Conservation (phyloP, 2,797 vertebrate species). For the Hippocampus kuda region DNA sequence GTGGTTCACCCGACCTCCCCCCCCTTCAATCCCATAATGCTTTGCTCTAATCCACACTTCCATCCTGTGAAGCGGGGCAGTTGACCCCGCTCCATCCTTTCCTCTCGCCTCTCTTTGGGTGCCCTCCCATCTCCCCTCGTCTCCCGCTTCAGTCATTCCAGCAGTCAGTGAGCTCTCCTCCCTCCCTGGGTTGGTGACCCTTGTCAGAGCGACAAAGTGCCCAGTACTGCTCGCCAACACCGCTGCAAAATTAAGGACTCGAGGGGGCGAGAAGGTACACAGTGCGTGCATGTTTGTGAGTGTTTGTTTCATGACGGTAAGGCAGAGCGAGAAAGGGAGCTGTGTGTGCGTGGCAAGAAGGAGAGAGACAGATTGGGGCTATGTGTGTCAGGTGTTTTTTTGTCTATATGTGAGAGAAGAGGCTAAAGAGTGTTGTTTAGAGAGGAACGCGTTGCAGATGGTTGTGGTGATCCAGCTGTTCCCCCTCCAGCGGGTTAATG, state of each 20-base stretch:
- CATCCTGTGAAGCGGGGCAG: slow-evolving; percentile 31
- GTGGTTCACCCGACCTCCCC: slow-evolving; percentile 32
- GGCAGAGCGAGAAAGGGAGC: slow-evolving; percentile 5
- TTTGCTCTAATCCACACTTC: slow-evolving; percentile 21
- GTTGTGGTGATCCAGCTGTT: slow-evolving; percentile 56
- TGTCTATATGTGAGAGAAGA: slow-evolving; percentile 21
- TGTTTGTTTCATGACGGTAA: slow-evolving; percentile 6
- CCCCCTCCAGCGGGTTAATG: slow-evolving; percentile 52
- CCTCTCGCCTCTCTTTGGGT: slow-evolving; percentile 19
- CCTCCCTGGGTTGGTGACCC: slow-evolving; percentile 48
- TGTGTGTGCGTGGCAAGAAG: slow-evolving; percentile 3
- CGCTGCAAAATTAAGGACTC: slow-evolving; percentile 61
- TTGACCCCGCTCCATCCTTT: slow-evolving; percentile 37
- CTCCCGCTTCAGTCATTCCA: slow-evolving; percentile 30
- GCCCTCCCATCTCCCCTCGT: slow-evolving; percentile 31
- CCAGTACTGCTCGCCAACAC: slow-evolving; percentile 55
- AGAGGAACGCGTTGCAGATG: slow-evolving; percentile 48
- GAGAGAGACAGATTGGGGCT: slow-evolving; percentile 1
- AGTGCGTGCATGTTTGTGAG: slow-evolving; percentile 5
- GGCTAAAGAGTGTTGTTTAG: slow-evolving; percentile 33
- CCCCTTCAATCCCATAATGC: slow-evolving; percentile 5
- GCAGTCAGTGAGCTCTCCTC: slow-evolving; percentile 35
- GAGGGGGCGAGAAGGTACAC: slow-evolving; percentile 41
- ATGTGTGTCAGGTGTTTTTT: slow-evolving; percentile 10
- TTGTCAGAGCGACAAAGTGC: slow-evolving; percentile 57